A percentile compares a stretch with the other conserved stretches of the same genome.
Evolutionary conservation across 2,113 vertebrate species (phyloP).

Genomic region (Machaerirhynchus nigripectus): DNA sequence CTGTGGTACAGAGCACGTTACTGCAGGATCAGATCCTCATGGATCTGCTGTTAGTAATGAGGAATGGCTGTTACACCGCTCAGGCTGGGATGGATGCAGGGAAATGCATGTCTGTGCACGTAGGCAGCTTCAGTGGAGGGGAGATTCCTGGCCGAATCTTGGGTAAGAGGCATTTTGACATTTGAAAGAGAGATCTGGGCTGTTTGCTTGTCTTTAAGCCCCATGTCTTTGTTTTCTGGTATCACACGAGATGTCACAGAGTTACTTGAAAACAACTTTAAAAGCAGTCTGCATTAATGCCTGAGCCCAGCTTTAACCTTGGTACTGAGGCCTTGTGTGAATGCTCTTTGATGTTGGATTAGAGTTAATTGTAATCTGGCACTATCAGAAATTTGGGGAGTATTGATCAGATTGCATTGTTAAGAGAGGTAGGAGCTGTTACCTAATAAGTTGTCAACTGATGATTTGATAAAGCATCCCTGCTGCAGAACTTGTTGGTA

Average conservation of each 20-base stretch:
- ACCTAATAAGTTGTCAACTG: not conserved
- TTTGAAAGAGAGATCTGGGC: not conserved
- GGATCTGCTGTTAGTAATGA: not conserved
- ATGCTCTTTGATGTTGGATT: not conserved
- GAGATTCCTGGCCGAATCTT: not conserved
- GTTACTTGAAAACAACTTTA: not conserved
- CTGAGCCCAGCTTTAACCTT: not conserved
- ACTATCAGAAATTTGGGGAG: not conserved
- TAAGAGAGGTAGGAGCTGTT: not conserved
- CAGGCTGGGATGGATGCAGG: not conserved
- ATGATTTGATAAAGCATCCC: not conserved
- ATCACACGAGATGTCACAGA: not conserved
- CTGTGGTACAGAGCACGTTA: not conserved
- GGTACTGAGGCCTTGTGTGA: not conserved
- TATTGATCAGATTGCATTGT: constrained; percentile 21
- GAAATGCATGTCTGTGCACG: not conserved
- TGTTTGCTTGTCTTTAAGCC: not conserved
- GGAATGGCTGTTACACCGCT: not conserved
- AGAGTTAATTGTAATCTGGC: not conserved
- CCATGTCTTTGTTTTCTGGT: not conserved
- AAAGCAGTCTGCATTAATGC: not conserved
- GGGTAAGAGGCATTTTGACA: not conserved
- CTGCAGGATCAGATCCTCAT: not conserved
- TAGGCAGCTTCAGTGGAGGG: not conserved
- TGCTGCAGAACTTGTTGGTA: not conserved